Conservation (phyloP, 35 echinoderm and acorn worm species). For the Anneissia japonica region DNA sequence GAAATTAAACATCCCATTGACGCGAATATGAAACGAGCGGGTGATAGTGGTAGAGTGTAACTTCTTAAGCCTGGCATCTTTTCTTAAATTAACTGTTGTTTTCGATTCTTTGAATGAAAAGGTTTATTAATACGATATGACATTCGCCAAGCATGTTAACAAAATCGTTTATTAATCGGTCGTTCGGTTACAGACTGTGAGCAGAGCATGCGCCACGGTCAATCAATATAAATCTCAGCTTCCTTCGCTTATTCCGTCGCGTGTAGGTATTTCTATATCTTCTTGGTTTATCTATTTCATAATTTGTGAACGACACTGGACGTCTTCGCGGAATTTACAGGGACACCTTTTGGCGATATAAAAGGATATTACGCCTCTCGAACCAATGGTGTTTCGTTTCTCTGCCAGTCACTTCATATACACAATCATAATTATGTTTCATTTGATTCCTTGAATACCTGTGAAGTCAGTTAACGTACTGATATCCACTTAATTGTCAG, state of each 20-base stretch:
- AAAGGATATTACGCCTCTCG: too few species aligned
- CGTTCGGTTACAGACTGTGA: not conserved
- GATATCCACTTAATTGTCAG: too few species aligned
- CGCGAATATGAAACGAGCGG: too few species aligned
- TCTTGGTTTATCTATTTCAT: not conserved
- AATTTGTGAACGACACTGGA: not conserved
- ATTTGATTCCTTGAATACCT: too few species aligned
- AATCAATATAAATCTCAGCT: not conserved
- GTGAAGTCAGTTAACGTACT: too few species aligned
- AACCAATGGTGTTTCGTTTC: not conserved
- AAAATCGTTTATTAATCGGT: not conserved
- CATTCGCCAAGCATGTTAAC: not conserved
- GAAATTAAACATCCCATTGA: too few species aligned
- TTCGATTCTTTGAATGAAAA: not conserved
- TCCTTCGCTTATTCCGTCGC: not conserved
- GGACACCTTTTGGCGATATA: not conserved
- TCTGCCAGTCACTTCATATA: not conserved
- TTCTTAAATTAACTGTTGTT: not conserved
- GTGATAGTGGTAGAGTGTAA: too few species aligned
- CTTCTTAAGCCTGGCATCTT: not conserved
- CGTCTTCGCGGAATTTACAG: not conserved
- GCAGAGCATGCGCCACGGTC: not conserved
- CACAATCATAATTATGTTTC: too few species aligned
- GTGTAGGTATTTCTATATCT: not conserved
- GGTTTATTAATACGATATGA: not conserved